Conservation (phyloP, 2,888 invertebrate genomes). For the Conops quadrifasciatus region DNA sequence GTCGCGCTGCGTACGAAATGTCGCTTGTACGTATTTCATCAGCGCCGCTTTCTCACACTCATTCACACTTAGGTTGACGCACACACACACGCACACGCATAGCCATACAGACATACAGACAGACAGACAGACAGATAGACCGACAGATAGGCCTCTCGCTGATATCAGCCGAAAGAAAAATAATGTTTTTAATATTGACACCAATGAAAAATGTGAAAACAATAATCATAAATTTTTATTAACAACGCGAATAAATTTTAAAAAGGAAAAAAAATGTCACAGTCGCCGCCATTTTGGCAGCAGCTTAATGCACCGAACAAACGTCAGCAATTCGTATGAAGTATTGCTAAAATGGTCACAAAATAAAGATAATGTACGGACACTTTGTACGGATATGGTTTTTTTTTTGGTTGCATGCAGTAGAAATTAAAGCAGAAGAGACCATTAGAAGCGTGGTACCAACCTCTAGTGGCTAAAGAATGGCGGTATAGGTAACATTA, state of each 20-base stretch:
- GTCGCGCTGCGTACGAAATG: not conserved
- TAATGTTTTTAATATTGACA: slow-evolving; percentile 64
- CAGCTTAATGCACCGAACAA: slow-evolving; percentile 13
- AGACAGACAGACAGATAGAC: not conserved
- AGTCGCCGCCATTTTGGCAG: not conserved
- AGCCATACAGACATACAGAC: slow-evolving; percentile 30
- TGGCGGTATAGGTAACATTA: too few relatives aligned
- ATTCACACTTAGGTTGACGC: not conserved
- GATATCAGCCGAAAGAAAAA: slow-evolving; percentile 49
- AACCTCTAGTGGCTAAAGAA: too few relatives aligned
- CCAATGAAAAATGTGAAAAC: slow-evolving; percentile 63
- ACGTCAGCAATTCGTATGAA: slow-evolving; percentile 1
- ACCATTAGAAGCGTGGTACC: not conserved
- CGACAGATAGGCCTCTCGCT: slow-evolving; percentile 18
- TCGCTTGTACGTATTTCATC: slow-evolving; percentile 23
- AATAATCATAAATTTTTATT: slow-evolving; percentile 64
- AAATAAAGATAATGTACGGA: not conserved
- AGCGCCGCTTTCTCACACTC: slow-evolving; percentile 17
- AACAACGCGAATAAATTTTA: slow-evolving; percentile 46
- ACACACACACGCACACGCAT: slow-evolving; percentile 28
- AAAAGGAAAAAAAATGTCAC: not conserved
- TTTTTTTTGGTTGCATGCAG: not conserved
- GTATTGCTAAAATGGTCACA: not conserved
- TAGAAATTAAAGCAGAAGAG: not conserved
- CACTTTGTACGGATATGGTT: too few relatives aligned